Base-by-base conservation (phyloP, 2,113 vertebrate genomes). In the Engraulis encrasicolus region DNA sequence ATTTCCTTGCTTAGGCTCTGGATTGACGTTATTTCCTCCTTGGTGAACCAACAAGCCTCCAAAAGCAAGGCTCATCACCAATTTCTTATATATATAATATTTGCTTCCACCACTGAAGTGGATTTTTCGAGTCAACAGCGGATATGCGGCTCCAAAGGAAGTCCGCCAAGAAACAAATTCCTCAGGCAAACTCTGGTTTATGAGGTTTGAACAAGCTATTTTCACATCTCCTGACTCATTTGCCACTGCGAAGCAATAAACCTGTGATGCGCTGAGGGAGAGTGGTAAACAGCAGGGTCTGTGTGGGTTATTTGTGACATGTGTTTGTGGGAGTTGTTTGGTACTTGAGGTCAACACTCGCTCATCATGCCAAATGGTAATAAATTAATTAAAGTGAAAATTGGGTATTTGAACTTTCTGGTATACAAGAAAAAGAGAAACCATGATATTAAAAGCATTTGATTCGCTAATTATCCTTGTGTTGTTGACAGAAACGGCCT, bases 191-290 rank as follows among this genome's bases (percentile, higher is more conserved):
- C 31, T 74, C 66, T 74, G 66, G 66, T 34, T 74, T 74, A 74
- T 74, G 66, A 74, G 66, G 66, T 74, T 74, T 74, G 66, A 74
- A 74, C 66, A 74, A 74, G 66, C 66, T 74, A 74, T 74, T 74
- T 74, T 74, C 66, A 34, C 31, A 74, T 74, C 66, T 74, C 66
- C 31, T 74, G 66, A 74, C 66, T 74, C 66, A 74, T 74, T 74
- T 74, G 66, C 66, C 66, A 74, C 31, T 14, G 66, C 31, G 12
- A 74, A 15, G 66, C 66, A 74, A 74, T 74, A 74, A 74, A 74
- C 27, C 66, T 74, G 66, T 74, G 66, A 31, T 31, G 18, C 66
- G 34, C 40, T 74, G 66, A 74, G 66, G 31, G 27, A 74, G 31
- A 3, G 11, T 12, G 12, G 27, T 1, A 14, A 36, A 34, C n/a